phyloP scores from a whole-genome alignment of 2,888 invertebrate genomes.

The Andrena minutula region DNA sequence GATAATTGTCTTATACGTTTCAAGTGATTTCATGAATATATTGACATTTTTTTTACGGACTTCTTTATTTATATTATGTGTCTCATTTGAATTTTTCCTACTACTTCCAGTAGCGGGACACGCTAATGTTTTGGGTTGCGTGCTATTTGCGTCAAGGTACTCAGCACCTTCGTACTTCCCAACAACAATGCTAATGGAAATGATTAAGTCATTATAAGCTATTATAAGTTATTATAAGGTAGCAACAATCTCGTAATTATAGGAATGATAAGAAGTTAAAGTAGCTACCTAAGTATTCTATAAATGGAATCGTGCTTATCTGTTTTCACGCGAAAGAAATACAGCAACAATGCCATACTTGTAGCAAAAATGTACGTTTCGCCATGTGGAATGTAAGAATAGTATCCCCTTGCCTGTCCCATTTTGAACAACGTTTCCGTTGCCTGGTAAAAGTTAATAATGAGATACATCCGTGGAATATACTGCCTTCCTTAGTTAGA shows the following conservation, averaged over 20 bases:
- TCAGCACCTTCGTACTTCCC: slow-evolving; percentile 88
- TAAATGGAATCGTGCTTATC: slow-evolving; percentile 87
- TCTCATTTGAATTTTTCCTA: slow-evolving; percentile 59
- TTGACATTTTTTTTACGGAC: slow-evolving; percentile 74
- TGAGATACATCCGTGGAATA: background rate
- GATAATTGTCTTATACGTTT: slow-evolving; percentile 85
- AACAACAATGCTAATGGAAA: slow-evolving; percentile 86
- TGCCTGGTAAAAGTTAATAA: slow-evolving; percentile 85
- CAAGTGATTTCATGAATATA: slow-evolving; percentile 84
- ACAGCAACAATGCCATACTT: slow-evolving; percentile 87
- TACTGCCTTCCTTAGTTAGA: too few species aligned
- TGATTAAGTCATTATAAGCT: background rate
- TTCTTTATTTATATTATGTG: slow-evolving; percentile 23
- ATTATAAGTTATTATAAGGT: background rate
- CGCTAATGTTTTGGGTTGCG: slow-evolving; percentile 69
- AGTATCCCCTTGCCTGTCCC: slow-evolving; percentile 88
- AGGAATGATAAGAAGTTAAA: background rate
- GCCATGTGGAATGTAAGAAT: slow-evolving; percentile 88
- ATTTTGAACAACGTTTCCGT: slow-evolving; percentile 92
- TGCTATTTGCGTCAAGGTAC: slow-evolving; percentile 76
- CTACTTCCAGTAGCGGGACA: background rate
- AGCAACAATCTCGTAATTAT: background rate
- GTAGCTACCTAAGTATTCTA: slow-evolving; percentile 86
- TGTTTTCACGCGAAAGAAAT: slow-evolving; percentile 87
- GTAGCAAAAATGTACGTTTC: slow-evolving; percentile 89